phyloP scores from a whole-genome alignment of 1,140 invertebrate species.

The Apocrypta bakeri region DNA sequence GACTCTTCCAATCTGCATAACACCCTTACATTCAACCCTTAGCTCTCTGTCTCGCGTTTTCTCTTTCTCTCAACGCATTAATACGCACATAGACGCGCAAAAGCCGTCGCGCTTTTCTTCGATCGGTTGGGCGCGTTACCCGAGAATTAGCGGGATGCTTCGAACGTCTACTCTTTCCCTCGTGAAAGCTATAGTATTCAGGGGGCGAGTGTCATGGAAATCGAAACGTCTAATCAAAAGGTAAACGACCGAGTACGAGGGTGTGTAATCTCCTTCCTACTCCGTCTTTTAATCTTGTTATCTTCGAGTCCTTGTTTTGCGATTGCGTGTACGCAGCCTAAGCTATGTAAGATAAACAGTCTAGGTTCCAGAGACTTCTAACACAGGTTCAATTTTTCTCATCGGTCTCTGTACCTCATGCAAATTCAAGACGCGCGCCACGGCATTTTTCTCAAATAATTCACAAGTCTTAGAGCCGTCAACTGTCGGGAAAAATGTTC shows the following conservation, averaged over 20 bases:
- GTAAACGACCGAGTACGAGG: conserved; percentile 15
- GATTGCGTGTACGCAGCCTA: neutral
- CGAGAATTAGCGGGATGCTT: no score
- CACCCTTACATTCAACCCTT: neutral
- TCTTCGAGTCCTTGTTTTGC: neutral
- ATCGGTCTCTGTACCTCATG: no score
- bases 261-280: neutral
- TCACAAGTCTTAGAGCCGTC: no score
- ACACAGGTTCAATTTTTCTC: neutral
- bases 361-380: neutral
- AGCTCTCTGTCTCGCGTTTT: neutral
- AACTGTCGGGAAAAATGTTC: neutral
- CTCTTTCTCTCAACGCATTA: no score
- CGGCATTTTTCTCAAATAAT: no score
- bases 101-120: neutral
- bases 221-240: conserved; percentile 36
- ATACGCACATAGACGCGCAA: neutral
- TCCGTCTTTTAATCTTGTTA: conserved; percentile 32
- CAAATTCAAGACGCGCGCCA: no score
- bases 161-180: conserved; percentile 20
- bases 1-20: neutral
- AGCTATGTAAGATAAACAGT: neutral
- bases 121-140: no score
- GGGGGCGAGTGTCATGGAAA: neutral
- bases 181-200: neutral